phyloP scores from a whole-genome alignment of 2,888 invertebrate genomes.

The Epistrophe grossulariae region DNA sequence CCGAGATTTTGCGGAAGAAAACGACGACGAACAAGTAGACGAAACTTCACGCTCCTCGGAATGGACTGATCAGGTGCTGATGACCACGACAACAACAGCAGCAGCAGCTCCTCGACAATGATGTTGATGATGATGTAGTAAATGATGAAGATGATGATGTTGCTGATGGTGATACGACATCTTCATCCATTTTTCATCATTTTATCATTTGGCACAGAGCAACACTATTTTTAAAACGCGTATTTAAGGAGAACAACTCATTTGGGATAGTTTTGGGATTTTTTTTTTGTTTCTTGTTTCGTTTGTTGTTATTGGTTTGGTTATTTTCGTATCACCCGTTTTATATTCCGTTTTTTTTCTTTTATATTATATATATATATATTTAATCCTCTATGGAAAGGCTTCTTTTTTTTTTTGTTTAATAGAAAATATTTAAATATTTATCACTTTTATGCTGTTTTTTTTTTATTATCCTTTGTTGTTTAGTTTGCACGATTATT shows the following conservation, averaged over 20 bases:
- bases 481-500: constrained; percentile 54
- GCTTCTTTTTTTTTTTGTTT: background rate
- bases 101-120: constrained; percentile 71
- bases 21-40: constrained; percentile 30
- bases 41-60: constrained; percentile 79
- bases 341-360: constrained; percentile 17
- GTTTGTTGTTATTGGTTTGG: constrained; percentile 24
- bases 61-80: constrained; percentile 78
- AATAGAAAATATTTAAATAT: constrained; percentile 19
- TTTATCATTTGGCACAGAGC: constrained; percentile 58
- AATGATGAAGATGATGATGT: constrained; percentile 74
- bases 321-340: constrained; percentile 48
- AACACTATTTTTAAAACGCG: constrained; percentile 25
- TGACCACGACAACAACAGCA: constrained; percentile 71
- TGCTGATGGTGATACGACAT: constrained; percentile 76
- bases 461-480: constrained; percentile 18
- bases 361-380: background rate
- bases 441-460: constrained; percentile 26
- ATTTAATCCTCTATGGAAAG: background rate
- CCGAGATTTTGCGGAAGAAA: constrained; percentile 76
- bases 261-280: constrained; percentile 57
- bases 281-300: background rate
- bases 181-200: constrained; percentile 76
- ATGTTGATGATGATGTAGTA: constrained; percentile 71
- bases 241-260: constrained; percentile 68